These are phyloP conservation scores for Aulostomus chinensis DNA, from an alignment of 2,797 vertebrate species.

Conservation along the genomic window DNA sequence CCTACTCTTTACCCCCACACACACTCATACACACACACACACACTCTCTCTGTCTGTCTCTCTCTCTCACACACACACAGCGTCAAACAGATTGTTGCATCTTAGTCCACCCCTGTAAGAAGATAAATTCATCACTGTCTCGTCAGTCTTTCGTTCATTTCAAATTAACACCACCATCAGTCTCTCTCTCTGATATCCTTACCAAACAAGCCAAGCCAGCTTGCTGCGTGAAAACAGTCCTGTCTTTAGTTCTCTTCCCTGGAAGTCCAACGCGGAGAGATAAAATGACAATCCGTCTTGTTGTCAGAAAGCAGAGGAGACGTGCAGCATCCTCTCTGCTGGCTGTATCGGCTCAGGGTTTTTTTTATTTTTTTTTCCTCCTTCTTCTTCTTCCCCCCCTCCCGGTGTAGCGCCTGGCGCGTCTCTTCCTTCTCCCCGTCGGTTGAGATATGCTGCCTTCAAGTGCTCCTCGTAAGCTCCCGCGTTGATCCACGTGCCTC, in stretches of 20 bases:
- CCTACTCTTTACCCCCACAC: too few relatives aligned
- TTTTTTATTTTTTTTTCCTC: too few relatives aligned
- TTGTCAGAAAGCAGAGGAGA: constrained; percentile 56
- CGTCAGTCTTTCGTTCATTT: neutral
- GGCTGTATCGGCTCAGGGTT: constrained; percentile 18
- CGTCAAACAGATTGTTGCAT: constrained; percentile 1
- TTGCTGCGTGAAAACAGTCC: constrained; percentile 3
- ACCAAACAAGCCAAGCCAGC: constrained; percentile 31
- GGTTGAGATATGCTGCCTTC: constrained; percentile 68
- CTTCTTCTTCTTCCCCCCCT: constrained; percentile 27
- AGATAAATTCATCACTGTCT: constrained; percentile 37
- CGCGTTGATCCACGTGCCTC: constrained; percentile 50
- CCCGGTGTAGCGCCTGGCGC: constrained; percentile 42
- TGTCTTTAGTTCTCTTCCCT: constrained; percentile 8
- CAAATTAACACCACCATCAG: constrained; percentile 1
- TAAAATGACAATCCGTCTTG: constrained; percentile 17
- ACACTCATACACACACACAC: too few relatives aligned
- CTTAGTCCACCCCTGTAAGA: constrained; percentile 24
- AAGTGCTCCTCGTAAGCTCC: constrained; percentile 58
- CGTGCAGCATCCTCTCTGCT: constrained; percentile 28
- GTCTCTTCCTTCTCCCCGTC: constrained; percentile 50
- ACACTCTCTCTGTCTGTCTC: neutral
- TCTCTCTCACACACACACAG: neutral
- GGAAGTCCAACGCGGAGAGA: constrained; percentile 12
- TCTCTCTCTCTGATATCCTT: constrained; percentile 23